phyloP scores from a whole-genome alignment of 2,797 vertebrate species.

The Crenuchus spilurus region DNA sequence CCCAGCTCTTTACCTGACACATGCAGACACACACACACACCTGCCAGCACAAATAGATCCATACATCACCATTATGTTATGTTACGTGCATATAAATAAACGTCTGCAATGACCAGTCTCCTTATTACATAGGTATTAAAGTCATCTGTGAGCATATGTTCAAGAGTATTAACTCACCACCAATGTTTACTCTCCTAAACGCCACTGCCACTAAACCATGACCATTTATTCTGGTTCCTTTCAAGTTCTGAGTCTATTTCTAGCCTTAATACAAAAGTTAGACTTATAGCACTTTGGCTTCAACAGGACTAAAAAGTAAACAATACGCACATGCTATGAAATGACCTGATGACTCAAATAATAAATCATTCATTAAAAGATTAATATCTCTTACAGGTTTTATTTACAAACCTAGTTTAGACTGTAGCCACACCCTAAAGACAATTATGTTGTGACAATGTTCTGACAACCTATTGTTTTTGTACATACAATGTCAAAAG shows the following conservation, averaged over 20 bases:
- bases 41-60: not conserved
- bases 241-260: no score
- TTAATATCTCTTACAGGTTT: not conserved
- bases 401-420: not conserved
- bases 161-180: not conserved
- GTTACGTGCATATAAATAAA: not conserved
- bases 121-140: not conserved
- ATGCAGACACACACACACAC: constrained; percentile 27
- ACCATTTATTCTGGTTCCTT: not conserved
- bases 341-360: not conserved
- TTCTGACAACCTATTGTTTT: no score
- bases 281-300: not conserved
- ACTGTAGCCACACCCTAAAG: no score
- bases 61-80: not conserved
- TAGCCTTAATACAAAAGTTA: no score
- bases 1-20: constrained; percentile 6
- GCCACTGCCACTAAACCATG: not conserved
- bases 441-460: no score
- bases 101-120: not conserved
- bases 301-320: not conserved
- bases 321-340: not conserved
- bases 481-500: no score
- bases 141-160: not conserved
- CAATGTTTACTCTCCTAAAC: not conserved
- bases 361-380: not conserved